Evolutionary conservation across 2,888 invertebrate species (phyloP), one percentile per base, ranked within the genome.

Genomic region (Clanis bilineata): DNA sequence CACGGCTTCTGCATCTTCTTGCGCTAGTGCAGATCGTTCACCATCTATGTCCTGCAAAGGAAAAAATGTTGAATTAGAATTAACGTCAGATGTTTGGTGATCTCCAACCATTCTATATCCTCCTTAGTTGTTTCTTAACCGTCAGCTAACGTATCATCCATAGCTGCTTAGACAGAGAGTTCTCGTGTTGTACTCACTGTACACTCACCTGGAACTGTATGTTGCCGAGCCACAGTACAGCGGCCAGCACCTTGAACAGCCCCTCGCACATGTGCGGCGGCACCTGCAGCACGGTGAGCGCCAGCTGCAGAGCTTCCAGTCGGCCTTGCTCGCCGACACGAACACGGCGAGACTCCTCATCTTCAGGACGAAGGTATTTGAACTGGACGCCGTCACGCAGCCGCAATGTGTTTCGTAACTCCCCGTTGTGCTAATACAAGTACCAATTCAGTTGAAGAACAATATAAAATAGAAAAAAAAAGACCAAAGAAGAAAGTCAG

Each of bases 181-280:
- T 1, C 3, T 4, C 7, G 12, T 10, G 0, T 10, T 28, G 18
- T 32, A 54, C 9, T 25, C 23, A 25, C 7, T 51, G n/a, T 10
- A 5, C 7, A 6, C 64, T 56, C 59, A 94, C 94, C 91, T 95
- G 94, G 80, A 98, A 98, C 69, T 94, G 94, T 66, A 98, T 93
- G 85, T 98, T 98, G 32, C 98, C 98, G 38, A 98, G 93, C 98
- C 98, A 98, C 58, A 98, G 88, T 67, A 98, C 97, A 0, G 98
- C 97, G 12, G 97, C 96, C 25, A 98, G 86, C 6, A 97, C 97
- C 79, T 96, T 95, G 79, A 97, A 97, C 67, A 98, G 96, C 0
- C 97, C 97, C 81, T 97, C 97, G 81, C 96, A 97, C 95, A 97
- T 96, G 67, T 95, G 95, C 57, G 95, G 93, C 7, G 97, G 96